Evolutionary conservation across 2,113 vertebrate species (phyloP).

Genomic region (Carlito syrichta): DNA sequence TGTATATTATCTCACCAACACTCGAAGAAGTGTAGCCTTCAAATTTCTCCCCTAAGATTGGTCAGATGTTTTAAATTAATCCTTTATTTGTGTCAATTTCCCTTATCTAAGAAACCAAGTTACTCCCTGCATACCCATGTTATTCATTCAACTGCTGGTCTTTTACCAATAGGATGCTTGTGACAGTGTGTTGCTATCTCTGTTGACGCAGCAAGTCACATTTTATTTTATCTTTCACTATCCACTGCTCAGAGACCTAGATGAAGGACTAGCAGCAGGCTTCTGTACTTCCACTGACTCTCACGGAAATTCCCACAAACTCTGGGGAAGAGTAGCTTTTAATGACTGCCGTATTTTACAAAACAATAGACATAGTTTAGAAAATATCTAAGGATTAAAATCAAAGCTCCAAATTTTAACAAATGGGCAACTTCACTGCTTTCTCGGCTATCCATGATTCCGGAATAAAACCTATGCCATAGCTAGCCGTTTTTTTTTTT

Average conservation of each 20-base stretch:
- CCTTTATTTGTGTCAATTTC: not conserved
- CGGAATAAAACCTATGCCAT: not conserved
- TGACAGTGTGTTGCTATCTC: not conserved
- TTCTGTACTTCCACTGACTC: not conserved
- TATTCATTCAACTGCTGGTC: not conserved
- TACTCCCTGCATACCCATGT: not conserved
- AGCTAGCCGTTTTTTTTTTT: not conserved
- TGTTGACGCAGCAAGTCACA: accelerated
- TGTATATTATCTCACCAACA: slow-evolving; percentile 25
- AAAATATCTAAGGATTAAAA: not conserved
- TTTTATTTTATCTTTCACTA: not conserved
- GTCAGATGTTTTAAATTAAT: accelerated
- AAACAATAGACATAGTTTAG: not conserved
- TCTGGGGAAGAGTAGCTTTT: not conserved
- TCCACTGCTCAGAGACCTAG: not conserved
- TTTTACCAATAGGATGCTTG: not conserved
- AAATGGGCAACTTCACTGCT: not conserved
- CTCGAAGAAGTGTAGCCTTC: not conserved
- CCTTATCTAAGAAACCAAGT: not conserved
- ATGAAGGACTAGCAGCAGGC: not conserved
- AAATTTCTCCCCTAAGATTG: not conserved
- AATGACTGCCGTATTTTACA: not conserved
- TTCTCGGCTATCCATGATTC: not conserved
- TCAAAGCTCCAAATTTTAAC: not conserved
- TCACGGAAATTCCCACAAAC: not conserved